Base-by-base conservation (phyloP, 2,888 invertebrate species). In the Limulus polyphemus region DNA sequence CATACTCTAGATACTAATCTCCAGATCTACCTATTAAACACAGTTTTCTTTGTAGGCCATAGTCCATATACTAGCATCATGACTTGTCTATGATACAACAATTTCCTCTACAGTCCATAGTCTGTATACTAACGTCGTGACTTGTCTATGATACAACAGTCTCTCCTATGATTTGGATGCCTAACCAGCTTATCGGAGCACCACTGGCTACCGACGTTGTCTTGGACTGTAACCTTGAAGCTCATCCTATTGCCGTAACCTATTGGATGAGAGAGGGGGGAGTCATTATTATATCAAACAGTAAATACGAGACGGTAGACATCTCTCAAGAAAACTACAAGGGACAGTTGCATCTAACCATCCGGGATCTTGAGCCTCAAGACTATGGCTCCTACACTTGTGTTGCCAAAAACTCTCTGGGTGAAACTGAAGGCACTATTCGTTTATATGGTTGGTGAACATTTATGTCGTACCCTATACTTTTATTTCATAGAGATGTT, bases 321-420 rank as follows among this genome's bases (percentile, higher is more conserved):
- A 47, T 65, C 12, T 58, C 58, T 47, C 60, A 47, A 14, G 66
- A 76, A 88, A 88, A 77, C 68, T 93, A 90, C 79, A 84, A 89
- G 76, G 86, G 90, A 47, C 87, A 89, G 78, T 91, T 92, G 90
- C 87, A 86, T 76, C 80, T 92, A 72, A 90, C 88, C 67, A 88
- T 93, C 71, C 83, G 85, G 73, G 88, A 87, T 79, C 82, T 92
- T 65, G 86, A 79, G 78, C 80, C 83, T 62, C 86, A 84, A 61
- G 92, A 93, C 80, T 91, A 90, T 75, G 91, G 91, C 68, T 89
- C 87, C 80, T 93, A 92, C 78, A 86, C 88, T 73, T 93, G 92
- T 81, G 88, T 92, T 77, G 90, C 90, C 71, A 93, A 92, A 79
- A 92, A 92, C 79, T 90, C 90, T 60, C 83, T 92, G 56, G 92